phyloP scores from a whole-genome alignment of 2,888 invertebrate species.

The Strigamia crassipes region DNA sequence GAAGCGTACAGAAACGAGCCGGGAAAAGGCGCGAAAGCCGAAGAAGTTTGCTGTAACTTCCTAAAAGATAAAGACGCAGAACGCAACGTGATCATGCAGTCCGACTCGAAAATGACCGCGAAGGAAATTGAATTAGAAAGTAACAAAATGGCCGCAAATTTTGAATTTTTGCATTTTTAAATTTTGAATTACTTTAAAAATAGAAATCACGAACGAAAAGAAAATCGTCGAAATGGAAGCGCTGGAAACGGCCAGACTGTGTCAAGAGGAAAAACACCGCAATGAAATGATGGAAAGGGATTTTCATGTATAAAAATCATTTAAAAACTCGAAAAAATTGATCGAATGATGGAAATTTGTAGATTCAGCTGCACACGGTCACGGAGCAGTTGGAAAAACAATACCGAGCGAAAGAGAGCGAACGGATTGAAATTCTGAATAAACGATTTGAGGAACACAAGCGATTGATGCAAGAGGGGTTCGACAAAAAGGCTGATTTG shows the following conservation, averaged over 20 bases:
- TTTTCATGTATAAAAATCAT: neutral
- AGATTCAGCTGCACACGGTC: neutral
- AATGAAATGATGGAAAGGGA: neutral
- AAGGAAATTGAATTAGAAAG: conserved; percentile 3
- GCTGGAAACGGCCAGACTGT: neutral
- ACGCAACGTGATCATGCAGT: neutral
- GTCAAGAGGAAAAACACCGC: neutral
- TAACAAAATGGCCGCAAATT: neutral
- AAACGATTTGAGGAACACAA: neutral
- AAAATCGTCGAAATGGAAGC: neutral
- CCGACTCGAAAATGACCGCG: neutral
- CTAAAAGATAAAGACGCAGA: neutral
- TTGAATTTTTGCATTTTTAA: neutral
- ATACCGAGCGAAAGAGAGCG: neutral
- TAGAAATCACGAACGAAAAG: neutral
- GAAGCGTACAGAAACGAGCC: neutral
- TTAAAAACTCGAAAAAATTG: neutral
- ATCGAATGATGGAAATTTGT: too few relatives aligned
- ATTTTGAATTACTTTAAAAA: neutral
- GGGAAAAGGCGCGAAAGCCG: neutral
- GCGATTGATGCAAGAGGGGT: neutral
- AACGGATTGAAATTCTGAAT: neutral
- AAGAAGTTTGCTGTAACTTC: neutral
- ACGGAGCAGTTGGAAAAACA: neutral
- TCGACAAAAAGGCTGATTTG: neutral